Percentiles rank a stretch among this genome's conserved stretches.
These are phyloP conservation scores for Cheilosia grossa DNA, from an alignment of 2,888 invertebrate species.

Conservation along the genomic window DNA sequence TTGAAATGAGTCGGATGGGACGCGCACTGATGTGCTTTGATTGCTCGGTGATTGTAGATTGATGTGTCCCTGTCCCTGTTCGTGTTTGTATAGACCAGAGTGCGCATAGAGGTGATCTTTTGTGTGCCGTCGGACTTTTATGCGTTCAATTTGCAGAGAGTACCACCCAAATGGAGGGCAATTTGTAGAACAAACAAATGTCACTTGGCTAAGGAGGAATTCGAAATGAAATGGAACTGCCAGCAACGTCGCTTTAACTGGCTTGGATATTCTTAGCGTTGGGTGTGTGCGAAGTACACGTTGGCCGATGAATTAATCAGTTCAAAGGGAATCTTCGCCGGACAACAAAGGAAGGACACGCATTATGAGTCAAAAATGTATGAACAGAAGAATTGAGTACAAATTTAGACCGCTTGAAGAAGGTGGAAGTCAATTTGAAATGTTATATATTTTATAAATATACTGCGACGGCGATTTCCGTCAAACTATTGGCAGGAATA, in stretches of 20 bases:
- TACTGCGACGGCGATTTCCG: too few species aligned
- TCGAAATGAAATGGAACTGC: slow-evolving; percentile 5
- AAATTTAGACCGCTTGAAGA: too few species aligned
- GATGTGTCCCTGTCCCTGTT: slow-evolving; percentile 29
- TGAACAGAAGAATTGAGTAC: too few species aligned
- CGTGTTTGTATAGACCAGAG: slow-evolving; percentile 30
- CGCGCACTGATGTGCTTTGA: slow-evolving; percentile 50
- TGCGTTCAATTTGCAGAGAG: slow-evolving; percentile 60
- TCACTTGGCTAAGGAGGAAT: slow-evolving; percentile 34
- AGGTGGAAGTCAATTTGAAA: too few species aligned
- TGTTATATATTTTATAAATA: too few species aligned
- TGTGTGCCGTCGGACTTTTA: slow-evolving; percentile 55
- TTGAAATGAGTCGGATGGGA: slow-evolving; percentile 63
- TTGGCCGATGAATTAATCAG: neutral
- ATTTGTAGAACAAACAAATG: slow-evolving; percentile 69
- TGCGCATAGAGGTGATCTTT: slow-evolving; percentile 52
- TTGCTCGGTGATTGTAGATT: slow-evolving; percentile 60
- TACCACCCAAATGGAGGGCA: slow-evolving; percentile 43
- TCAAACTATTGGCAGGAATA: too few species aligned
- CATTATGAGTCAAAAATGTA: too few species aligned
- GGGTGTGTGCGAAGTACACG: neutral
- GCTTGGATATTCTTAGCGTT: neutral
- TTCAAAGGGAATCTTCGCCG: neutral
- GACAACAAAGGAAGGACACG: too few species aligned
- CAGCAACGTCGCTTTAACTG: neutral